Evolutionary conservation across 64 coral and sea anemone genomes (phyloP).

Genomic region (Montipora foliosa): DNA sequence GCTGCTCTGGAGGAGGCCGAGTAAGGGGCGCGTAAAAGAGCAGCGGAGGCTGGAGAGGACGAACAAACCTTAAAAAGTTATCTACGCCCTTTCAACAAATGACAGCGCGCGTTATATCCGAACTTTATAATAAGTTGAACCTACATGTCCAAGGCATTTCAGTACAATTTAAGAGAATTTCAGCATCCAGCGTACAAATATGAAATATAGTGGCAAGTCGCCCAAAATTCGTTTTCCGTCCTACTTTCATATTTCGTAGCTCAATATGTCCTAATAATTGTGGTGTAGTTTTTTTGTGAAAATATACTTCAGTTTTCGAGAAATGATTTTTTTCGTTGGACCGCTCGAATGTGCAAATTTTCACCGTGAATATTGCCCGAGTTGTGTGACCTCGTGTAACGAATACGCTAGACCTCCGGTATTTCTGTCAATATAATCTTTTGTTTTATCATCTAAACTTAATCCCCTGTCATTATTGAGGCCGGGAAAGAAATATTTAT

Average conservation of each 20-base stretch:
- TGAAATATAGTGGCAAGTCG: no score
- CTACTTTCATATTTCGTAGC: no score
- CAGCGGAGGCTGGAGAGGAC: slow-evolving; percentile 69
- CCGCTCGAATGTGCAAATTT: slow-evolving; percentile 1
- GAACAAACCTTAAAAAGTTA: neutral
- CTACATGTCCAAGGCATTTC: no score
- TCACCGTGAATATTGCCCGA: neutral
- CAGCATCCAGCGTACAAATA: no score
- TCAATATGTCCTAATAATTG: no score
- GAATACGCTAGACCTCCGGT: neutral
- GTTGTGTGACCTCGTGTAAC: neutral
- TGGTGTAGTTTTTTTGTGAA: neutral
- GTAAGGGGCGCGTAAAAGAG: slow-evolving; percentile 42
- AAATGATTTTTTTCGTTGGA: slow-evolving; percentile 1
- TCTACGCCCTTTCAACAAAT: no score
- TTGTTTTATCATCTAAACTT: neutral
- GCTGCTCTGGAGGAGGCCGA: slow-evolving; percentile 64
- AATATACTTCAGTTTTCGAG: slow-evolving; percentile 16
- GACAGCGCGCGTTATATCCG: no score
- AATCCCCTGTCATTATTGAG: neutral
- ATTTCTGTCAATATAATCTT: neutral
- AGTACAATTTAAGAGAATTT: no score
- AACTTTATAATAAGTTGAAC: no score
- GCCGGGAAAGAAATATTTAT: neutral
- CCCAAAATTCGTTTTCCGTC: no score